These are phyloP conservation scores for Coracias cyanogaster DNA, from an alignment of 2,797 vertebrate species.

Conservation along the genomic window DNA sequence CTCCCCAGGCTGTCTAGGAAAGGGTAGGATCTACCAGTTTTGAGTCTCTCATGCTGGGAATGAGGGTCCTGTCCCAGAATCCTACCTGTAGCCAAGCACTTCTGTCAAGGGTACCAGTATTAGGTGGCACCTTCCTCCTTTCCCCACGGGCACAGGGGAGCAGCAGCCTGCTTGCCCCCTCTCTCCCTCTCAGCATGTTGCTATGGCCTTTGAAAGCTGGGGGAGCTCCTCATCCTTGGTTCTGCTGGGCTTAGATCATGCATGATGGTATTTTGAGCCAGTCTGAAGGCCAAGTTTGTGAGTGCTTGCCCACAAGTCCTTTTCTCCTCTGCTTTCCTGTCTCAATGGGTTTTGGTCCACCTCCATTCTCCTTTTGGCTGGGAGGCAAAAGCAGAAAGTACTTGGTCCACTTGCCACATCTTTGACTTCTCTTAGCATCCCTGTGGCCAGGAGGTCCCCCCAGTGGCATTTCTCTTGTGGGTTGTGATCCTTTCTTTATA, in stretches of 20 bases:
- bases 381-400: background rate
- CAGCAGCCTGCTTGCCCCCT: background rate
- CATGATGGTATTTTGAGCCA: background rate
- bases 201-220: background rate
- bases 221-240: background rate
- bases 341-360: background rate
- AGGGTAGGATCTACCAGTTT: background rate
- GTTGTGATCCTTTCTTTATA: background rate
- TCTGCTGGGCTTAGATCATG: background rate
- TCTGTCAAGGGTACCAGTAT: background rate
- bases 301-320: background rate
- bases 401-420: accelerated
- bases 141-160: background rate
- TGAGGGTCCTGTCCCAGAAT: background rate
- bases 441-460: background rate
- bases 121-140: background rate
- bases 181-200: background rate
- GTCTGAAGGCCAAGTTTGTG: background rate
- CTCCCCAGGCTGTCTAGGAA: background rate
- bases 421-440: background rate
- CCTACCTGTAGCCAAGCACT: background rate
- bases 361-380: background rate
- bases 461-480: background rate
- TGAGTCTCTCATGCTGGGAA: background rate
- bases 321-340: accelerated